Evolutionary conservation across 2,797 vertebrate species (phyloP).

Genomic region (Haliaeetus albicilla): DNA sequence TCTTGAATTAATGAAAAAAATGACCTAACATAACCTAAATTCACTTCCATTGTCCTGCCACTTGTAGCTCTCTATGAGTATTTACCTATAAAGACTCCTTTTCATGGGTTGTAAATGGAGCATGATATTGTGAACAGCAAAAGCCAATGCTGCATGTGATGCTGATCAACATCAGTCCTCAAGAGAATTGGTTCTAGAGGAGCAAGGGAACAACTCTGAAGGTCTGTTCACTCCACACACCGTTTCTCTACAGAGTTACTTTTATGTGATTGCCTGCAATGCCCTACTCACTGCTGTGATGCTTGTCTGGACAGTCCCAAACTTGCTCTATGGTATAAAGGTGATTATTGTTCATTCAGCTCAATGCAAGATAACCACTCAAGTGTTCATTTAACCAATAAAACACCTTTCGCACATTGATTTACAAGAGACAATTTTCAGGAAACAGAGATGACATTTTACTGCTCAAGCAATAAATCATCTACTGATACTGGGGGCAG

Average conservation of each 20-base stretch:
- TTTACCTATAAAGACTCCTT: background rate
- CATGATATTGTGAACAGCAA: accelerated
- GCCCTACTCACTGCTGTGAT: background rate
- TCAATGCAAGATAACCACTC: accelerated
- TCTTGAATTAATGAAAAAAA: background rate
- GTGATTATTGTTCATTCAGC: background rate
- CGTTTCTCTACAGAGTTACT: background rate
- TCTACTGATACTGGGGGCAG: background rate
- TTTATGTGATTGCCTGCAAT: background rate
- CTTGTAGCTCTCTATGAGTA: background rate
- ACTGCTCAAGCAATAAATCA: background rate
- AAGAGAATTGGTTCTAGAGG: background rate
- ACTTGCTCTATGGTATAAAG: no score
- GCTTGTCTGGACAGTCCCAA: background rate
- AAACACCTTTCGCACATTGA: background rate
- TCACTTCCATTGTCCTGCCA: background rate
- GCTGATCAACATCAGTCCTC: background rate
- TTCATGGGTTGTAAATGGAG: background rate
- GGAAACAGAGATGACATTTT: background rate
- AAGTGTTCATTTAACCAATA: background rate
- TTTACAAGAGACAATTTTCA: background rate
- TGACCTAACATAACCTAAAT: background rate
- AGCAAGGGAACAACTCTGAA: background rate
- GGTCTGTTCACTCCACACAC: background rate
- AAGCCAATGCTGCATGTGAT: accelerated